Evolutionary conservation across 1,140 invertebrate genomes (phyloP).

Genomic region (Megalonaias nervosa): DNA sequence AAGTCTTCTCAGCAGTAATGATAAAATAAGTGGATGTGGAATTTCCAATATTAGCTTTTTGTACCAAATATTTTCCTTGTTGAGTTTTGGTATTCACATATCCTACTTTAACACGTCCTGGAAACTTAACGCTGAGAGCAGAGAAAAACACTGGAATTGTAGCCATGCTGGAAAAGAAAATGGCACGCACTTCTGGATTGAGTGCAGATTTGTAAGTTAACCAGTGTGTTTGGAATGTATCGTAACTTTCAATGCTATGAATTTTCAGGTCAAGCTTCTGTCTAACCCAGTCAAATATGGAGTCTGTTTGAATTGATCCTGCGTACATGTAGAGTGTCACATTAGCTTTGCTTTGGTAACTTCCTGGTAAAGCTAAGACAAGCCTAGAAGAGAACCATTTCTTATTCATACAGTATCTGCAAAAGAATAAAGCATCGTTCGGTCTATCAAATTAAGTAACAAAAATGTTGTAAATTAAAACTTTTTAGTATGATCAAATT

Average conservation of each 20-base stretch:
- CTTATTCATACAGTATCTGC: slow-evolving; percentile 73
- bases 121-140: slow-evolving; percentile 75
- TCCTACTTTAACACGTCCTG: slow-evolving; percentile 74
- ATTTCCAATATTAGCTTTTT: slow-evolving; percentile 24
- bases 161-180: slow-evolving; percentile 70
- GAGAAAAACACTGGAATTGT: slow-evolving; percentile 74
- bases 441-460: neutral
- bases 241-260: slow-evolving; percentile 57
- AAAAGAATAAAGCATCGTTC: slow-evolving; percentile 26
- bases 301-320: slow-evolving; percentile 59
- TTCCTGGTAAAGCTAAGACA: slow-evolving; percentile 73
- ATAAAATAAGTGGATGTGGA: slow-evolving; percentile 67
- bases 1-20: slow-evolving; percentile 70
- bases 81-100: slow-evolving; percentile 62
- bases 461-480: no score
- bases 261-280: slow-evolving; percentile 71
- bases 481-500: no score
- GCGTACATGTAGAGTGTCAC: slow-evolving; percentile 71
- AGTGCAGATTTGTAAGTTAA: slow-evolving; percentile 44
- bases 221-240: slow-evolving; percentile 63
- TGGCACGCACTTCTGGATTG: slow-evolving; percentile 67
- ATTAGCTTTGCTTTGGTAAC: slow-evolving; percentile 73
- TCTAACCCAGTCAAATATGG: slow-evolving; percentile 72
- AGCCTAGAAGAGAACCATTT: slow-evolving; percentile 72
- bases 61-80: slow-evolving; percentile 47